A percentile compares a stretch with the other conserved stretches of the same genome.
Conservation (phyloP, 2,888 invertebrate species). For the Lasioglossum leucozonium region DNA sequence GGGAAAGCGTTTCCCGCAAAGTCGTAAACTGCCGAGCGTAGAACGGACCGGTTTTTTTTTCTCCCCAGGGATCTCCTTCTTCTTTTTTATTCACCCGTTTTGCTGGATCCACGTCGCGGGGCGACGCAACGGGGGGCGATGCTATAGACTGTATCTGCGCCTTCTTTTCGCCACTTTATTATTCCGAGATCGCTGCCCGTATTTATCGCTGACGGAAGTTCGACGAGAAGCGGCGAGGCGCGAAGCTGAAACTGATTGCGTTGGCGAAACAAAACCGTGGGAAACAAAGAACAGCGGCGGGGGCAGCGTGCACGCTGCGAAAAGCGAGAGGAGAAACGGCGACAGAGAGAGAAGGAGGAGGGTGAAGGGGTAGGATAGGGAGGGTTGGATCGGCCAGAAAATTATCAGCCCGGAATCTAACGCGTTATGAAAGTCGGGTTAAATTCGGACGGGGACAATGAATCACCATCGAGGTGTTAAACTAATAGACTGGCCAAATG, state of each 20-base stretch:
- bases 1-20: constrained; percentile 20
- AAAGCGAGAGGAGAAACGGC: neutral
- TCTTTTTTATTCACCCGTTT: constrained; percentile 12
- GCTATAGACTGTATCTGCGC: neutral
- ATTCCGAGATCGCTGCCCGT: constrained; percentile 48
- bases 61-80: neutral
- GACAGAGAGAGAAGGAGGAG: neutral
- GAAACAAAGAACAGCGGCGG: neutral
- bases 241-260: constrained; percentile 56
- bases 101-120: neutral
- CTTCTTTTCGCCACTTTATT: constrained; percentile 53
- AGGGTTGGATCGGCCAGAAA: constrained; percentile 9
- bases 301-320: neutral
- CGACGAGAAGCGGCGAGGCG: constrained; percentile 47
- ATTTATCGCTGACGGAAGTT: constrained; percentile 61
- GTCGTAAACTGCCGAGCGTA: constrained; percentile 41
- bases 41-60: constrained; percentile 19
- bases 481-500: constrained; percentile 23
- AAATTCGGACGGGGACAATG: constrained; percentile 38
- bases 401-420: constrained; percentile 44
- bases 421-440: constrained; percentile 41
- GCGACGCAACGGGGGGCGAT: neutral
- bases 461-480: constrained; percentile 19
- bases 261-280: constrained; percentile 50
- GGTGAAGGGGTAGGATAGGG: neutral